Evolutionary conservation across 2,888 invertebrate genomes (phyloP).

Genomic region (Trachelus stipa): DNA sequence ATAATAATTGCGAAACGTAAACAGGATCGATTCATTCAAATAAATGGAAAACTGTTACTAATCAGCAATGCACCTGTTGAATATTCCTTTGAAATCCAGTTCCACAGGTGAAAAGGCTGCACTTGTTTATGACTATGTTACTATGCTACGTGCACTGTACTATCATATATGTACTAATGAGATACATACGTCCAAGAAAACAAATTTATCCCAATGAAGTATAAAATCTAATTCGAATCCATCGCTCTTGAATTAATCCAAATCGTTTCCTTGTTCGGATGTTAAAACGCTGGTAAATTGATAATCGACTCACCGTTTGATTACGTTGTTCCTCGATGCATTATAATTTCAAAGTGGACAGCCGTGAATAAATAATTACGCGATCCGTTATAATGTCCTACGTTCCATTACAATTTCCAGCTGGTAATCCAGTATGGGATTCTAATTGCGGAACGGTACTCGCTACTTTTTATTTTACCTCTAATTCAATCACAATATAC

Average conservation of each 20-base stretch:
- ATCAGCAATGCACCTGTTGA: background rate
- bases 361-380: background rate
- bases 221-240: background rate
- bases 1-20: background rate
- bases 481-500: background rate
- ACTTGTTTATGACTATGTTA: background rate
- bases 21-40: no score
- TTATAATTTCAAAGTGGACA: slow-evolving; percentile 53
- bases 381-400: background rate
- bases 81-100: background rate
- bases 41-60: background rate
- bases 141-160: background rate
- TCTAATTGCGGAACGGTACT: background rate
- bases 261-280: slow-evolving; percentile 57
- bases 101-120: background rate
- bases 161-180: background rate
- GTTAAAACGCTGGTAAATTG: slow-evolving; percentile 42
- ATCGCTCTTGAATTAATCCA: slow-evolving; percentile 43
- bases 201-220: background rate
- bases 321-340: slow-evolving; percentile 50
- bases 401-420: background rate
- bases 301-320: slow-evolving; percentile 49
- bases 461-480: background rate
- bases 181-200: background rate
- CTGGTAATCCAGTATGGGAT: background rate